Conservation (phyloP, 2,888 invertebrate species). For the Caenorhabditis virilis region DNA sequence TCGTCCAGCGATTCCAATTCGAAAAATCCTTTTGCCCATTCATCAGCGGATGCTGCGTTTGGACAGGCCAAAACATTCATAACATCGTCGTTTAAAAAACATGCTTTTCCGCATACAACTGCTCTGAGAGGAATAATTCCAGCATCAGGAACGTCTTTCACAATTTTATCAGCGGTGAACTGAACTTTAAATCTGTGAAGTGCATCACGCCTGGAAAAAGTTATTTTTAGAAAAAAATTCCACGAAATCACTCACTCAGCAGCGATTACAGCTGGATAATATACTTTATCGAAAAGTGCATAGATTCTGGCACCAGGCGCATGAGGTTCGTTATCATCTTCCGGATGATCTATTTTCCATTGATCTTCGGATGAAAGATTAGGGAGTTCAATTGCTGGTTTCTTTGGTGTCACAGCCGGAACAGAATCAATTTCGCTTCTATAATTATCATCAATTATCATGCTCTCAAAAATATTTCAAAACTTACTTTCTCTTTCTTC, state of each 20-base stretch:
- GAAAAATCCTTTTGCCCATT: constrained; percentile 55
- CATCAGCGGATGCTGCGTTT: constrained; percentile 42
- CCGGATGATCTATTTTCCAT: constrained; percentile 57
- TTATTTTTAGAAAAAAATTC: not conserved
- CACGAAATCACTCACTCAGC: constrained; percentile 17
- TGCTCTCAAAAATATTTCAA: not conserved
- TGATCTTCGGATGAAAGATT: constrained; percentile 52
- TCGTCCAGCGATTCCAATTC: constrained; percentile 32
- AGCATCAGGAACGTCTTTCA: constrained; percentile 56
- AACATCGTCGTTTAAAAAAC: constrained; percentile 12
- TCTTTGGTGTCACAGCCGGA: constrained; percentile 25
- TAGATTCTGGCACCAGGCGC: constrained; percentile 62
- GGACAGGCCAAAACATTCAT: constrained; percentile 40
- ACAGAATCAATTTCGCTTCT: constrained; percentile 5
- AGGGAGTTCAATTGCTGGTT: constrained; percentile 12
- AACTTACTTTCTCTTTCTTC: constrained; percentile 29
- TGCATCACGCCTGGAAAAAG: constrained; percentile 50
- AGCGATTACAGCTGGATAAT: constrained; percentile 63
- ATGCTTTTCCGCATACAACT: constrained; percentile 25
- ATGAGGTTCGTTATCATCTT: constrained; percentile 46
- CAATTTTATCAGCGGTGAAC: constrained; percentile 59
- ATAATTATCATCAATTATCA: constrained; percentile 3
- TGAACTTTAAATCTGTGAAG: constrained; percentile 61
- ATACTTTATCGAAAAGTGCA: constrained; percentile 60
- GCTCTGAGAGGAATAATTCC: constrained; percentile 61